Evolutionary conservation across 2,113 vertebrate species (phyloP).

Genomic region (Urocynchramus pylzowi): DNA sequence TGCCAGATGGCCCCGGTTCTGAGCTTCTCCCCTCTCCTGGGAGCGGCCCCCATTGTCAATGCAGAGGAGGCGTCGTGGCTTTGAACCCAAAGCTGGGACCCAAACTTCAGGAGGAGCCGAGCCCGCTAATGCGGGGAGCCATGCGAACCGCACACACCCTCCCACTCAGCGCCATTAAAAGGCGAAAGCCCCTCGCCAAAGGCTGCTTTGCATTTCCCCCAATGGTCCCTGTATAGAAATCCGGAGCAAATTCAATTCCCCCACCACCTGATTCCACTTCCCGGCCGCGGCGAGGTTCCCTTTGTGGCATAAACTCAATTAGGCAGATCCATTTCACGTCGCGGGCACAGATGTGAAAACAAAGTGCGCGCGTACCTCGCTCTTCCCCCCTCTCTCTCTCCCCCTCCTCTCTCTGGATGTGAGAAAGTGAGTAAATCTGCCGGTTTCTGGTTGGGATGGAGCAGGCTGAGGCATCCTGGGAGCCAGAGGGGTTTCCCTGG

Average conservation of each 20-base stretch:
- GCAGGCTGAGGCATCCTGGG: neutral
- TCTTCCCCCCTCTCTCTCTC: neutral
- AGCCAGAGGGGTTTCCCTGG: neutral
- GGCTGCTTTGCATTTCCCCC: conserved; percentile 64
- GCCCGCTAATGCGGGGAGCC: conserved; percentile 47
- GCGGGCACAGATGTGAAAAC: conserved; percentile 49
- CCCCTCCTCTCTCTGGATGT: neutral
- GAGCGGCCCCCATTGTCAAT: conserved; percentile 66
- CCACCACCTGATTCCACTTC: conserved; percentile 71
- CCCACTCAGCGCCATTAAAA: conserved; percentile 44
- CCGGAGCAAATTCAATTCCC: conserved; percentile 70
- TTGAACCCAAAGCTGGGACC: conserved; percentile 64
- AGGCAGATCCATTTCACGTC: conserved; percentile 49
- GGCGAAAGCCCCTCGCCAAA: conserved; percentile 20
- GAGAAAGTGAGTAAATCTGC: neutral
- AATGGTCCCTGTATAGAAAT: conserved; percentile 64
- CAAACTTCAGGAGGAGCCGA: conserved; percentile 61
- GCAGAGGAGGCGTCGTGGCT: conserved; percentile 63
- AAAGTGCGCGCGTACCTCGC: neutral
- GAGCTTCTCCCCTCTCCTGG: conserved; percentile 58
- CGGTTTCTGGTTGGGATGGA: neutral
- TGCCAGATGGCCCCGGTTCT: conserved; percentile 69
- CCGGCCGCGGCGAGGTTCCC: conserved; percentile 51
- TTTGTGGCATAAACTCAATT: conserved; percentile 73
- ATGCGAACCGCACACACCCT: conserved; percentile 59